Evolutionary conservation across 1,140 invertebrate genomes (phyloP).

Genomic region (Saccostrea glomerata): DNA sequence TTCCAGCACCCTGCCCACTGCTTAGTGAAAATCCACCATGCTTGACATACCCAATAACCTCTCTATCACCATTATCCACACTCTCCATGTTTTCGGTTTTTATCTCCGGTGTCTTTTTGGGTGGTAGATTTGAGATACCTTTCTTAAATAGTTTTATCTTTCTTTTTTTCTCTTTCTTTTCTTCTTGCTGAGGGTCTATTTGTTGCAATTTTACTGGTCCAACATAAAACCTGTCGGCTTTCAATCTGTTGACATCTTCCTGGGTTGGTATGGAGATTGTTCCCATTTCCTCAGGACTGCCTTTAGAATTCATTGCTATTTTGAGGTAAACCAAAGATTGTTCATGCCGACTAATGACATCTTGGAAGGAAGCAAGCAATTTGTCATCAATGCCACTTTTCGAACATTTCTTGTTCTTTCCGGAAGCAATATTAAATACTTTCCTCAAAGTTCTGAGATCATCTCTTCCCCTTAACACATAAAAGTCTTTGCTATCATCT

Average conservation of each 20-base stretch:
- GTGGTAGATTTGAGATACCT: constrained; percentile 44
- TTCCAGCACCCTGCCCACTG: constrained; percentile 66
- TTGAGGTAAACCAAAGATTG: constrained; percentile 68
- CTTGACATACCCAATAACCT: constrained; percentile 87
- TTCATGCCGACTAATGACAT: constrained; percentile 17
- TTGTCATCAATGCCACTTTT: neutral
- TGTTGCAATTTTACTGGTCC: constrained; percentile 82
- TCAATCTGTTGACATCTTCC: constrained; percentile 81
- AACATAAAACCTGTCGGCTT: constrained; percentile 73
- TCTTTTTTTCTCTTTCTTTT: constrained; percentile 81
- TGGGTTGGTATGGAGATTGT: constrained; percentile 80
- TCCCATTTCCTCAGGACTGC: constrained; percentile 67
- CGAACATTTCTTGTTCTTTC: neutral
- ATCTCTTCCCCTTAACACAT: constrained; percentile 60
- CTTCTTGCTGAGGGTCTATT: constrained; percentile 82
- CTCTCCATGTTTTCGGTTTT: constrained; percentile 44
- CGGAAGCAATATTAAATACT: neutral
- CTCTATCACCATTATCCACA: constrained; percentile 73
- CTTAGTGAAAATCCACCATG: constrained; percentile 86
- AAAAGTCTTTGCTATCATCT: constrained; percentile 42
- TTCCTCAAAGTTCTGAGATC: constrained; percentile 45
- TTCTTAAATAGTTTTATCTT: constrained; percentile 70
- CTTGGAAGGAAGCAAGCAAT: neutral
- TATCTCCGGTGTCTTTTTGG: neutral
- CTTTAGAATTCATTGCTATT: constrained; percentile 65